Evolutionary conservation across 2,113 vertebrate genomes (phyloP).

Genomic region (Podilymbus podiceps): DNA sequence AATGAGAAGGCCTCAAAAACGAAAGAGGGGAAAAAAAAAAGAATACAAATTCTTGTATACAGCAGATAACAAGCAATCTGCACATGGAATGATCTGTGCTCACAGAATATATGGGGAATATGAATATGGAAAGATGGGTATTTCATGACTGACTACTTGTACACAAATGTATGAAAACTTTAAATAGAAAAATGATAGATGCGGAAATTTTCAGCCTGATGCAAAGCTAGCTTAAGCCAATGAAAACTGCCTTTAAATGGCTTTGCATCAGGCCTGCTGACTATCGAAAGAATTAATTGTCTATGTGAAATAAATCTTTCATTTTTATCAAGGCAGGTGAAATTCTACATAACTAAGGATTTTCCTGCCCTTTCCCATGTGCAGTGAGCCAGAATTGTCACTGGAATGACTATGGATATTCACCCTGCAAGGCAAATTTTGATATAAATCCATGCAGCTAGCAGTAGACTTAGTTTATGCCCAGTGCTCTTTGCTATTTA

Average conservation of each 20-base stretch:
- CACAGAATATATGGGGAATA: neutral
- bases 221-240: neutral
- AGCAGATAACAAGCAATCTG: neutral
- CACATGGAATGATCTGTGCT: neutral
- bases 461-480: neutral
- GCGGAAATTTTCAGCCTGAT: neutral
- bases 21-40: neutral
- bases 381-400: neutral
- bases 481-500: neutral
- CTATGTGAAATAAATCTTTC: neutral
- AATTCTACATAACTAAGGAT: neutral
- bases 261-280: neutral
- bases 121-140: neutral
- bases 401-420: neutral
- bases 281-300: neutral
- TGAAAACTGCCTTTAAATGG: neutral
- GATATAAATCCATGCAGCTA: neutral
- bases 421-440: neutral
- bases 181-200: neutral
- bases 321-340: neutral
- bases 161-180: neutral
- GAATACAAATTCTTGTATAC: too few species aligned
- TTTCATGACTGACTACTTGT: neutral
- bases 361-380: neutral
- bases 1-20: slow-evolving; percentile 17